Evolutionary conservation across 2,113 vertebrate species (phyloP).

Genomic region (Riparia riparia): DNA sequence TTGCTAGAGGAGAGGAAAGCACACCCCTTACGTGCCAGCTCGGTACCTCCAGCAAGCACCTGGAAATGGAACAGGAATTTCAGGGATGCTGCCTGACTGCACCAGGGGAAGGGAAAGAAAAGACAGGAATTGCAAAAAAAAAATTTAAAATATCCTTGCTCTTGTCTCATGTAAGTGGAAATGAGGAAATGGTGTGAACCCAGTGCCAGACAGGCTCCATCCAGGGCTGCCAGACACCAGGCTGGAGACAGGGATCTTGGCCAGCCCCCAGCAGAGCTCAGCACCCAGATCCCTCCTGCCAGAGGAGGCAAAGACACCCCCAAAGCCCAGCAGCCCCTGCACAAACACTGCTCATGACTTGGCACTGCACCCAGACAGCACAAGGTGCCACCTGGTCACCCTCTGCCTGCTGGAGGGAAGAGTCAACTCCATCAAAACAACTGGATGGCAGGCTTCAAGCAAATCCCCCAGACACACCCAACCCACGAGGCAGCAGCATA

Average conservation of each 20-base stretch:
- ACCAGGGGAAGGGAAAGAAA: not conserved
- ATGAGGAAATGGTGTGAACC: not conserved
- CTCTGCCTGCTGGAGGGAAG: not conserved
- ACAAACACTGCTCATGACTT: accelerated
- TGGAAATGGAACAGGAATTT: not conserved
- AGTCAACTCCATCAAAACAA: not conserved
- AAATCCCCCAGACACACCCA: not conserved
- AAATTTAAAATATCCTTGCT: not conserved
- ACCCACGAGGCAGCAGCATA: not conserved
- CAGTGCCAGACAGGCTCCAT: not conserved
- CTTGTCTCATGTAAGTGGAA: not conserved
- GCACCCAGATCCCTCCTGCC: not conserved
- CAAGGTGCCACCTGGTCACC: not conserved
- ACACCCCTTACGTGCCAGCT: not conserved
- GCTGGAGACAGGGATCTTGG: not conserved
- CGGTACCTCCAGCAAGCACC: not conserved
- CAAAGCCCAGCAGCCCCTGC: not conserved
- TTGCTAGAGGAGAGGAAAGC: not conserved
- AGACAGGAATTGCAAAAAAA: not conserved
- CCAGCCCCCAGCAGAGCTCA: not conserved
- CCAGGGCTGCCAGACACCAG: not conserved
- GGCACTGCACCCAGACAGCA: not conserved
- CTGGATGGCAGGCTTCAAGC: not conserved
- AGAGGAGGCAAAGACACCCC: not conserved
- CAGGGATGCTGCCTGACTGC: not conserved